Conservation (phyloP, 2,797 vertebrate genomes). For the Phrynocephalus vlangalii region DNA sequence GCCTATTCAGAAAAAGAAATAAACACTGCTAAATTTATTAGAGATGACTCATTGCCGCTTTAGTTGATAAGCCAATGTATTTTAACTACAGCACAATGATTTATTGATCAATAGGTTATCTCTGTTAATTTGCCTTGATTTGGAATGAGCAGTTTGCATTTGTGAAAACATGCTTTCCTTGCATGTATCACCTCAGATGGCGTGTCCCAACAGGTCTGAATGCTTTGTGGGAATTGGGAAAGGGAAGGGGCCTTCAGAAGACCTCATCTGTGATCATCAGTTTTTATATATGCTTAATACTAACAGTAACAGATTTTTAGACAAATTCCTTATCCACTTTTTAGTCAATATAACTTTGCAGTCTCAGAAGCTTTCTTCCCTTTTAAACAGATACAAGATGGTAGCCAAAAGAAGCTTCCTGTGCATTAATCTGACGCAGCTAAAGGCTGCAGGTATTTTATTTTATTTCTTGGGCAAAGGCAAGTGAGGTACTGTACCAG, state of each 20-base stretch:
- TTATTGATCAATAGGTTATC: not conserved
- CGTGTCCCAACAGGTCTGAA: too few species aligned
- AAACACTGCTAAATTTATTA: not conserved
- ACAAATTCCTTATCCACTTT: too few species aligned
- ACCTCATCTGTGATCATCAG: not conserved
- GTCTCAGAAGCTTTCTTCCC: not conserved
- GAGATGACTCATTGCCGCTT: not conserved
- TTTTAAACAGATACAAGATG: not conserved
- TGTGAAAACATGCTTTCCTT: not conserved
- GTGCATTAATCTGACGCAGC: not conserved
- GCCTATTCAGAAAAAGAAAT: not conserved
- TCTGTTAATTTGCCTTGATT: not conserved
- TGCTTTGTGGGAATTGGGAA: not conserved
- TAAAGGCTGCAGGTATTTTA: not conserved
- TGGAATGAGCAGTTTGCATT: not conserved
- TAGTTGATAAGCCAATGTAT: not conserved
- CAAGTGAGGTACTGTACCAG: not conserved
- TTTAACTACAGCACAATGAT: not conserved
- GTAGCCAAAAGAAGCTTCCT: not conserved
- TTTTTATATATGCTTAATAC: not conserved
- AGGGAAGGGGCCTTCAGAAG: not conserved
- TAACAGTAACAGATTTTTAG: too few species aligned
- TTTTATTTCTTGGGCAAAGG: not conserved
- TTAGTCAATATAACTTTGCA: not conserved
- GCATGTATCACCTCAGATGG: not conserved